Evolutionary conservation across 1,140 invertebrate species (phyloP).

Genomic region (Danaus melanippus): DNA sequence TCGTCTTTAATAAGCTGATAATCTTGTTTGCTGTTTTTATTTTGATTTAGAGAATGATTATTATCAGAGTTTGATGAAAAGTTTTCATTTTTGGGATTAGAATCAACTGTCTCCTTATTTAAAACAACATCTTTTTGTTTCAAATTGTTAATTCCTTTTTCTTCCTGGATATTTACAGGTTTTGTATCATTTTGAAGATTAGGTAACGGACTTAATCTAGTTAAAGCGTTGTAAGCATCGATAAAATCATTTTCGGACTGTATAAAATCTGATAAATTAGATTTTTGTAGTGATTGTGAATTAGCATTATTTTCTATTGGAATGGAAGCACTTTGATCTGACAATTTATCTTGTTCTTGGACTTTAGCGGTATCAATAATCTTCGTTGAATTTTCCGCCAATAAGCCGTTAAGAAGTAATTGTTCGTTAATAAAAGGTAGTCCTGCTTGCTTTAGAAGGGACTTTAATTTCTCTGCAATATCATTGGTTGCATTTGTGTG

Average conservation of each 20-base stretch:
- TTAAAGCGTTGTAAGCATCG: constrained; percentile 59
- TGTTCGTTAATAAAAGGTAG: constrained; percentile 44
- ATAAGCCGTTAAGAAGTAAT: constrained; percentile 42
- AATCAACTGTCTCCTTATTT: background rate
- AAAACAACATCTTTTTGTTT: background rate
- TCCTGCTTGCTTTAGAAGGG: constrained; percentile 39
- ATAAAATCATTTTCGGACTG: constrained; percentile 67
- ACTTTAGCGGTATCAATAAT: background rate
- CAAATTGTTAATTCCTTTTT: constrained; percentile 4
- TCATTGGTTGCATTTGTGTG: constrained; percentile 18
- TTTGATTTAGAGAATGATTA: constrained; percentile 2
- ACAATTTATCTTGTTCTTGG: background rate
- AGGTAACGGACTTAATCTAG: constrained; percentile 48
- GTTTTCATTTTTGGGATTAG: no score
- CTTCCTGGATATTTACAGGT: constrained; percentile 7
- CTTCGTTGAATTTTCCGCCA: constrained; percentile 70
- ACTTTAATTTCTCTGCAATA: constrained; percentile 43
- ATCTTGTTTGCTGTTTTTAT: background rate
- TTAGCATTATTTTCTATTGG: no score
- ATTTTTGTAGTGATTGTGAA: background rate
- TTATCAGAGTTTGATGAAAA: background rate
- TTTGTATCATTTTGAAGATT: constrained; percentile 20
- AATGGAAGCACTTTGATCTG: no score
- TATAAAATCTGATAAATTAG: constrained; percentile 37
- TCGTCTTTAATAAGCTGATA: background rate